Evolutionary conservation across 2,797 vertebrate species (phyloP).

Genomic region (Rhabdophis nuchalis): DNA sequence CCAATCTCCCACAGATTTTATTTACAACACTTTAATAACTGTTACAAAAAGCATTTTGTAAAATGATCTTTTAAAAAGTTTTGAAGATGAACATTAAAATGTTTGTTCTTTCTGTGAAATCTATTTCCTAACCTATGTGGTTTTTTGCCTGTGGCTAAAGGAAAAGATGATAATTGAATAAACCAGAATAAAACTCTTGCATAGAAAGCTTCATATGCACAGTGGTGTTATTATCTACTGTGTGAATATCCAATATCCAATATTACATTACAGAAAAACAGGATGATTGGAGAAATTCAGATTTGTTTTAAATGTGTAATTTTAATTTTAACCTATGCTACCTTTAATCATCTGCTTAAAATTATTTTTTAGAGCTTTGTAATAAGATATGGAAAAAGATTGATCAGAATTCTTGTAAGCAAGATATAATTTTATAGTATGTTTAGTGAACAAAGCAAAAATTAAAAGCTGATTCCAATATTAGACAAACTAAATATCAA

Average conservation of each 20-base stretch:
- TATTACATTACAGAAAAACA: not conserved
- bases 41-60: constrained; percentile 25
- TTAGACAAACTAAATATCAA: not conserved
- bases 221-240: not conserved
- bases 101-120: not conserved
- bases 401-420: not conserved
- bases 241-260: not conserved
- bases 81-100: constrained; percentile 23
- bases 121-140: not conserved
- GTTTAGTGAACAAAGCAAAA: not conserved
- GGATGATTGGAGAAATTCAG: not conserved
- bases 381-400: not conserved
- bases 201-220: not conserved
- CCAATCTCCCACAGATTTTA: constrained; percentile 45
- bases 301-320: not conserved
- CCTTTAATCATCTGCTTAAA: not conserved
- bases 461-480: not conserved
- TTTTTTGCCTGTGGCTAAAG: not conserved
- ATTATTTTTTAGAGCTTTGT: not conserved
- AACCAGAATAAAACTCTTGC: not conserved
- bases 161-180: not conserved
- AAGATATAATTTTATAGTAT: not conserved
- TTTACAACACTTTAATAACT: not conserved
- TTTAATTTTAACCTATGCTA: not conserved
- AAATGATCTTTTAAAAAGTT: constrained; percentile 38